phyloP scores from a whole-genome alignment of 2,113 vertebrate genomes.

The Brienomyrus longianalis region DNA sequence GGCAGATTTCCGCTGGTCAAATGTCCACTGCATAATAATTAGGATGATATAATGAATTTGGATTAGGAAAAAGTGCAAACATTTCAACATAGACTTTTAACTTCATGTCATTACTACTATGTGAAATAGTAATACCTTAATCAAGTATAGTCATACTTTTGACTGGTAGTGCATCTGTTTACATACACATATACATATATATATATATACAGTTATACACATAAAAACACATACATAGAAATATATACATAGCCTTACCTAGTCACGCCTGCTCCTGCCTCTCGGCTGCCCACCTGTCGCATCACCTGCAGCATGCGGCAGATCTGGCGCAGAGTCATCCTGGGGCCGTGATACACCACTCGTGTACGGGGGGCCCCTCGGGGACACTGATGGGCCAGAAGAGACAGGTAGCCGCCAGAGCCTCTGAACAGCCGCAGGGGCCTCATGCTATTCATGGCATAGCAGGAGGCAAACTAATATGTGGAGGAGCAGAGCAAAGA shows the following conservation, averaged over 20 bases:
- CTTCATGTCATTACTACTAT: neutral
- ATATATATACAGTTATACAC: neutral
- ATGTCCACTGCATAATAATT: neutral
- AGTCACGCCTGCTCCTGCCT: conserved; percentile 46
- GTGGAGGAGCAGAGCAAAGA: neutral
- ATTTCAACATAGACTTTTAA: neutral
- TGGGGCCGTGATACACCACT: conserved; percentile 46
- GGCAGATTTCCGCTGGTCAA: neutral
- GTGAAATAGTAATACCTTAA: neutral
- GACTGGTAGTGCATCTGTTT: neutral
- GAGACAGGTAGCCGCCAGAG: conserved; percentile 43
- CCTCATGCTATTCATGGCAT: conserved; percentile 35
- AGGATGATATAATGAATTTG: neutral
- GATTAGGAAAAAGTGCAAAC: neutral
- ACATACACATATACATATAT: neutral
- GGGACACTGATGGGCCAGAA: conserved; percentile 50
- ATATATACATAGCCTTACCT: neutral
- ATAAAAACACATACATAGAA: neutral
- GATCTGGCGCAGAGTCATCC: conserved; percentile 64
- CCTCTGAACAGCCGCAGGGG: conserved; percentile 44
- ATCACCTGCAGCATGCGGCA: conserved; percentile 56
- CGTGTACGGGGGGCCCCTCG: conserved; percentile 44
- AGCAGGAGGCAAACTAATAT: conserved; percentile 61
- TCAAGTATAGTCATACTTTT: neutral
- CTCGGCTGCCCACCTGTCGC: conserved; percentile 54